Base-by-base conservation (phyloP, 2,113 vertebrate genomes). In the Caranx ignobilis region DNA sequence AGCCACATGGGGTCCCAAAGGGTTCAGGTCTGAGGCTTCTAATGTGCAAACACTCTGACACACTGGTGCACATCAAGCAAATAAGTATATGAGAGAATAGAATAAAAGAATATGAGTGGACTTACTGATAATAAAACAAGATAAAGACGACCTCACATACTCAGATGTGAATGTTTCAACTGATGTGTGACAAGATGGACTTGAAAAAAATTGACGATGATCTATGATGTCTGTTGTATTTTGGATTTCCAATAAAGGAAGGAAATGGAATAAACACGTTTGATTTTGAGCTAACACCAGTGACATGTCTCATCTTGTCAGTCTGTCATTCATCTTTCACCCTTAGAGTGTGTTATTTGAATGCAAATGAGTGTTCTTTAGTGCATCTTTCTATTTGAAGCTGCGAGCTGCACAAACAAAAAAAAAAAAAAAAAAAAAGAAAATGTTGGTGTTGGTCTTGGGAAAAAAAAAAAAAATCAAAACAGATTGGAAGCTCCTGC, bases 391-490 rank as follows among this genome's bases (percentile, higher is more conserved):
- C 37, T 72, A 43, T 82, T 69, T 72, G 3, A 77, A 54, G 31
- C 70, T 16, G 63, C n/a, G 45, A 86, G 64, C 34, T 31, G 65
- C 73, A 77, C 12, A 15, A 31, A 89, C 77, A 84, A 79, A 84
- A 69, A 89, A 79, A 84, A 79, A 84, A 69, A 34, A 80, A 26
- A 16, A 32, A 88, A 77, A 84, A 80, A 82, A 67, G 37, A 80
- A 80, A n/a, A 39, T 57, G 69, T 70, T 55, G 26, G n/a, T 64
- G 70, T 82, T 52, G 52, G 57, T 26, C 26, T 26, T 26, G 26
- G 26, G 26, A 26, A 26, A 26, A 26, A 26, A 26, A 26, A 26
- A 26, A 79, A 73, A 56, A 79, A 85, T 83, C 57, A 37, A 85
- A 90, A 75, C 65, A 50, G 68, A 81, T 73, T 60, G 79, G 54